These are phyloP conservation scores for Amblyopsis hoosieri DNA, from an alignment of 2,797 vertebrate species.

Conservation along the genomic window DNA sequence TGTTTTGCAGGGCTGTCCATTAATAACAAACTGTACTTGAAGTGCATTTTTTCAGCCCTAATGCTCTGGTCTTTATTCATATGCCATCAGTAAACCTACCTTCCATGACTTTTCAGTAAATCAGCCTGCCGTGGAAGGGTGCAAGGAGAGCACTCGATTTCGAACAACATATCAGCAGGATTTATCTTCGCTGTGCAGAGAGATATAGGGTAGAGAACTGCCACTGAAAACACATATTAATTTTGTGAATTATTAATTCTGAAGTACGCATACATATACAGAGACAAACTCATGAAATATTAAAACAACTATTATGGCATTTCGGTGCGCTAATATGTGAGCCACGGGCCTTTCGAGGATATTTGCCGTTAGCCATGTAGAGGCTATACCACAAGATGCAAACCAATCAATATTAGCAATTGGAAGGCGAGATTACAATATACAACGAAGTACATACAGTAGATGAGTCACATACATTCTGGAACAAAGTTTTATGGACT, in stretches of 20 bases:
- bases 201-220: slow-evolving; percentile 25
- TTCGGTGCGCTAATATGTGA: slow-evolving; percentile 52
- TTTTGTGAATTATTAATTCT: slow-evolving; percentile 56
- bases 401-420: too few species aligned
- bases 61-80: slow-evolving; percentile 21
- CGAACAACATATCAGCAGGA: slow-evolving; percentile 28
- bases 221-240: slow-evolving; percentile 24
- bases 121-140: slow-evolving; percentile 28
- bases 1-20: slow-evolving; percentile 42
- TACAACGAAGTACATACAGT: too few species aligned
- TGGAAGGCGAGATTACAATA: too few species aligned
- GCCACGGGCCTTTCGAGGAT: slow-evolving; percentile 51
- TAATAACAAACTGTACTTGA: slow-evolving; percentile 42
- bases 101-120: slow-evolving; percentile 42
- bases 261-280: slow-evolving; percentile 9
- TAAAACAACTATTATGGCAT: slow-evolving; percentile 45
- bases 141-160: slow-evolving; percentile 36
- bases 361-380: slow-evolving; percentile 41
- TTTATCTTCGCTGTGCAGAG: slow-evolving; percentile 33
- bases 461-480: too few species aligned
- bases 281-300: slow-evolving; percentile 38
- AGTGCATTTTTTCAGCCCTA: slow-evolving; percentile 38
- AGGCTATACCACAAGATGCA: too few species aligned
- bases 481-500: too few species aligned
- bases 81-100: slow-evolving; percentile 27